Evolutionary conservation across 2,888 invertebrate species (phyloP), one percentile per base, ranked within the genome.

Genomic region (Eilema griseolum): DNA sequence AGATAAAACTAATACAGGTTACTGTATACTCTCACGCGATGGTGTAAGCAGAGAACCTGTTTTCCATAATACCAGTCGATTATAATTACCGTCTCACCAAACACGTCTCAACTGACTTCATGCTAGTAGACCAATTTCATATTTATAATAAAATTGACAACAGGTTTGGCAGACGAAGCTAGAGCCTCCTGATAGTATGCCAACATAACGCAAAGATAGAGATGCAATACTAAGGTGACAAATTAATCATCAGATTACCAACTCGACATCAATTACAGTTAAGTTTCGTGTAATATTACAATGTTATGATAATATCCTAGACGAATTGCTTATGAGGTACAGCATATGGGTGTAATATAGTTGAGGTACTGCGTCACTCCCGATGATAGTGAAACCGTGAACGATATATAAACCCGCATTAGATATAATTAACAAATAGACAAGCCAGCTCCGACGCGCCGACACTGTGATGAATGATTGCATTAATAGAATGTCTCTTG

Each of bases 401-500:
- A 52, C 12, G 33, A 37, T 12, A 52, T 52, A 52, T 52, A n/a
- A n/a, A 52, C n/a, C n/a, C 52, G 8, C 52, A 52, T n/a, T 52
- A 1, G 52, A 52, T 52, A 52, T 52, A 52, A 52, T 52, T 52
- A 52, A n/a, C 52, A 52, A 61, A 57, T 16, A 24, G 24, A 52
- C 16, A 12, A n/a, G 31, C 28, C 28, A 52, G 52, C 52, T n/a
- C 52, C n/a, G n/a, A 10, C 52, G 16, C 41, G 52, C n/a, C 52
- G 52, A 52, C n/a, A 28, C n/a, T 61, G 46, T 46, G n/a, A 66
- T 65, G n/a, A 65, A 56, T 12, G 65, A 33, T 52, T 59, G 0
- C 41, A 37, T 46, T 67, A 31, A 33, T 33, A 67, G 33, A 10
- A 16, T 24, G 20, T 20, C 28, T n/a, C 33, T 24, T 60, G 2